Evolutionary conservation across 2,113 vertebrate species (phyloP).

Genomic region (Rallus limicola): DNA sequence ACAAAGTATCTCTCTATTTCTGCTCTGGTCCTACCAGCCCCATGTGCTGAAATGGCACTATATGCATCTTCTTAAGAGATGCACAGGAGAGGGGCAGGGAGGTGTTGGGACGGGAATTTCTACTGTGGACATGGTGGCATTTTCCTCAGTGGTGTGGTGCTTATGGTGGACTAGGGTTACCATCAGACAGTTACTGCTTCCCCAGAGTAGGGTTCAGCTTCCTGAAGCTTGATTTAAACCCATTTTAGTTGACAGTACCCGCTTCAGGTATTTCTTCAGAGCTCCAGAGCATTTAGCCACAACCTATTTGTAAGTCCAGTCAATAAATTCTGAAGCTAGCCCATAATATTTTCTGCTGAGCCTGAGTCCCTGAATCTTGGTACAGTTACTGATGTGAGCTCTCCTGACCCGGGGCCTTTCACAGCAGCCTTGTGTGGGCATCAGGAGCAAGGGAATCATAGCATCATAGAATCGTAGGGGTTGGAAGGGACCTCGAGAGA

Average conservation of each 20-base stretch:
- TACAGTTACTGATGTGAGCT: neutral
- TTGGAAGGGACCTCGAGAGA: no score
- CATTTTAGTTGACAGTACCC: neutral
- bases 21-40: neutral
- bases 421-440: accelerated
- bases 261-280: neutral
- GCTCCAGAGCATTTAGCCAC: neutral
- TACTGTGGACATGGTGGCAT: neutral
- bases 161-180: neutral
- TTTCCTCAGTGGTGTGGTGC: neutral
- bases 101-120: neutral
- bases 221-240: neutral
- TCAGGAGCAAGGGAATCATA: neutral
- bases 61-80: neutral
- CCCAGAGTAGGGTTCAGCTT: neutral
- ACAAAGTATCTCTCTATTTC: neutral
- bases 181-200: neutral
- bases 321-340: neutral
- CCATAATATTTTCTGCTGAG: neutral
- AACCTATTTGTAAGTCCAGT: neutral
- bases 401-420: neutral
- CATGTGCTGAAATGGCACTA: neutral
- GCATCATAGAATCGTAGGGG: no score
- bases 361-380: neutral
- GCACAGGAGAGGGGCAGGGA: neutral